Percentiles rank a stretch among this genome's conserved stretches.
Evolutionary conservation across 1,140 invertebrate genomes (phyloP).

Genomic region (Harlomillsia oculata): DNA sequence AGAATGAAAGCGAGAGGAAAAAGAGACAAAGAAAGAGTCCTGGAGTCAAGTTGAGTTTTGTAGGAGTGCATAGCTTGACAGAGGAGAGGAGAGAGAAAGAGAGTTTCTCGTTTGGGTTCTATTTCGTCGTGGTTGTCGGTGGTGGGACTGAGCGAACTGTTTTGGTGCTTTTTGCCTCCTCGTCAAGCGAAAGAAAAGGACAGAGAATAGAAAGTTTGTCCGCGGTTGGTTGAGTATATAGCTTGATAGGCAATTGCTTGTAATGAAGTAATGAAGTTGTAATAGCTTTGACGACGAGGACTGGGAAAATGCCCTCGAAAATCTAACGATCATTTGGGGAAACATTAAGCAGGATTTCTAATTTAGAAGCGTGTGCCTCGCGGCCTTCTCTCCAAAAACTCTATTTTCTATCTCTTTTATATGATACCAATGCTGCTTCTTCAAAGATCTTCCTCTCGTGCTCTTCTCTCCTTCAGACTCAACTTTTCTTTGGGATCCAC

Average conservation of each 20-base stretch:
- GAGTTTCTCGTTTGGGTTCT: no score
- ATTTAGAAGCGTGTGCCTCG: slow-evolving; percentile 30
- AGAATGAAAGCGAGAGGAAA: slow-evolving; percentile 4
- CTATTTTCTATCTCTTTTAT: slow-evolving; percentile 27
- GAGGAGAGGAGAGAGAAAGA: background rate
- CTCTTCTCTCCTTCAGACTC: slow-evolving; percentile 3
- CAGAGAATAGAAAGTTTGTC: slow-evolving; percentile 29
- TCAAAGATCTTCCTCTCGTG: slow-evolving; percentile 6
- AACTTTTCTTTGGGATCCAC: slow-evolving; percentile 23
- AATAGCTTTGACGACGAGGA: slow-evolving; percentile 27
- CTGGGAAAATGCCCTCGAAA: slow-evolving; percentile 19
- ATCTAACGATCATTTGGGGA: slow-evolving; percentile 33
- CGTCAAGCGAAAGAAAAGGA: slow-evolving; percentile 3
- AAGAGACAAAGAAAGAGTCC: no score
- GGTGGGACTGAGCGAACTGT: no score
- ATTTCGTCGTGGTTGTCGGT: no score
- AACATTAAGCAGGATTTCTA: slow-evolving; percentile 34
- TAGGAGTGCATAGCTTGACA: background rate
- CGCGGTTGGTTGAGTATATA: slow-evolving; percentile 22
- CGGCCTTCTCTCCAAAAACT: slow-evolving; percentile 16
- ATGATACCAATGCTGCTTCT: slow-evolving; percentile 27
- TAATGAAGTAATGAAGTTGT: slow-evolving; percentile 35
- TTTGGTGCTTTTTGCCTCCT: no score
- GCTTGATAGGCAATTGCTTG: slow-evolving; percentile 34
- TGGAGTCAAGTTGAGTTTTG: no score